phyloP scores from a whole-genome alignment of 1,140 invertebrate genomes.

The Tribolium madens region DNA sequence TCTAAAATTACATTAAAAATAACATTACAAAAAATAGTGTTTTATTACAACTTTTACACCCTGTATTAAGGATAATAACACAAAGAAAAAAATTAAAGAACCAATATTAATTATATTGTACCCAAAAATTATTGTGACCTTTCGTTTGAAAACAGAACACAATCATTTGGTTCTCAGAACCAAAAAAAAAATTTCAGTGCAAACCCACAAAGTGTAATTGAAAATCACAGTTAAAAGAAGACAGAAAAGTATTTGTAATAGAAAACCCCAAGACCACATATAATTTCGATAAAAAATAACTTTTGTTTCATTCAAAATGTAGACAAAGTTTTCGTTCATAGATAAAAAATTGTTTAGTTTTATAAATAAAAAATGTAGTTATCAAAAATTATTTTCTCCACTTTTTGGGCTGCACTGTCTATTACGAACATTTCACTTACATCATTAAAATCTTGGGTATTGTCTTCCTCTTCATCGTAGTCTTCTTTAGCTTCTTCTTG shows the following conservation, averaged over 20 bases:
- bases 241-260: no score
- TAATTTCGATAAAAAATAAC: neutral
- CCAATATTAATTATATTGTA: neutral
- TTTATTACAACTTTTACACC: neutral
- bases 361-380: no score
- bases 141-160: neutral
- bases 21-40: neutral
- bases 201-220: neutral
- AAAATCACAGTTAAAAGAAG: neutral
- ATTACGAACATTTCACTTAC: slow-evolving; percentile 21
- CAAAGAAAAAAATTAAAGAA: neutral
- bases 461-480: slow-evolving; percentile 33
- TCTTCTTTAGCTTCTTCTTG: slow-evolving; percentile 42
- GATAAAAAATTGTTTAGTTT: no score
- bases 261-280: neutral
- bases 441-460: slow-evolving; percentile 31
- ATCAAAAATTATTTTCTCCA: neutral
- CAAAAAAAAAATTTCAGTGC: slow-evolving; percentile 1
- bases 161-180: neutral
- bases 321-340: no score
- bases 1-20: neutral
- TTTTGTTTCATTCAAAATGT: neutral
- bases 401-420: neutral
- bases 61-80: neutral
- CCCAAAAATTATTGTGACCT: neutral